phyloP scores from a whole-genome alignment of 2,888 invertebrate species.

The Cheilosia grossa region DNA sequence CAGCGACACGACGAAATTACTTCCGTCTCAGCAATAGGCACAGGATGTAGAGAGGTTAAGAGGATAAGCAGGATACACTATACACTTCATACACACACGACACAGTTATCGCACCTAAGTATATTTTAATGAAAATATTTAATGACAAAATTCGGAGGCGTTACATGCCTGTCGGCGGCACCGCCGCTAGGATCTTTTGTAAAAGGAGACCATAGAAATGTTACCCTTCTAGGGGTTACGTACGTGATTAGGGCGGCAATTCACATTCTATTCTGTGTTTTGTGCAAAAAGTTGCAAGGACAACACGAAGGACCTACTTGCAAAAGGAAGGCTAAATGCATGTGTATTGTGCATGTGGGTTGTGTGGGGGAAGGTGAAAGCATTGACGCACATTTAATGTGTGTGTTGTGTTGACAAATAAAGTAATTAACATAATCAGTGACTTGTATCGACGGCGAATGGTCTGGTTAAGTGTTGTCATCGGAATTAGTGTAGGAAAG shows the following conservation, averaged over 20 bases:
- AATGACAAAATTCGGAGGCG: slow-evolving; percentile 62
- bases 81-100: not conserved
- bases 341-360: not conserved
- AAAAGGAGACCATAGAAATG: slow-evolving; percentile 16
- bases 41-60: slow-evolving; percentile 51
- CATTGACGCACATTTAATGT: slow-evolving; percentile 41
- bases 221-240: slow-evolving; percentile 16
- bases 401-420: slow-evolving; percentile 22
- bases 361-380: not conserved
- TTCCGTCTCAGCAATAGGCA: slow-evolving; percentile 57
- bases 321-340: slow-evolving; percentile 8
- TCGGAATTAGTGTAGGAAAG: slow-evolving; percentile 11
- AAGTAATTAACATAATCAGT: slow-evolving; percentile 34
- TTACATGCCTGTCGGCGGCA: slow-evolving; percentile 35
- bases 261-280: slow-evolving; percentile 30
- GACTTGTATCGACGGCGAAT: not conserved
- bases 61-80: slow-evolving; percentile 47
- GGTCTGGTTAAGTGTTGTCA: slow-evolving; percentile 28
- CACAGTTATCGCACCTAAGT: slow-evolving; percentile 47
- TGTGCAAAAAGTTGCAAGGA: slow-evolving; percentile 53
- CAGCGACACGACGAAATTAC: slow-evolving; percentile 56
- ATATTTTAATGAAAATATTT: slow-evolving; percentile 61
- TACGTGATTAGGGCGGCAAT: slow-evolving; percentile 21
- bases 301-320: slow-evolving; percentile 19
- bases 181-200: not conserved